phyloP scores from a whole-genome alignment of 1,140 invertebrate genomes.

The Aphis gossypii region DNA sequence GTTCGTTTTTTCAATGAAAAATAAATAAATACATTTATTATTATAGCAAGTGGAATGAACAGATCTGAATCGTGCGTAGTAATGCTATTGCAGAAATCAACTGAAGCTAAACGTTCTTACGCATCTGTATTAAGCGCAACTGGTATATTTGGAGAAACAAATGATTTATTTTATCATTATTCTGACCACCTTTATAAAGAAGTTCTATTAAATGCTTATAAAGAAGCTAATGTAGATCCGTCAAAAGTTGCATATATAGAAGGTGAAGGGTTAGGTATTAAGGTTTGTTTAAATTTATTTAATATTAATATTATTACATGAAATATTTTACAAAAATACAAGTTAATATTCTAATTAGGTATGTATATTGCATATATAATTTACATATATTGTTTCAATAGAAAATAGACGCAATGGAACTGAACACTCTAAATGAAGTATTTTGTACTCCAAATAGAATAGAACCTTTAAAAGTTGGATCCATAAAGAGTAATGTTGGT shows the following conservation, averaged over 20 bases:
- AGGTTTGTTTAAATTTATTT: conserved; percentile 58
- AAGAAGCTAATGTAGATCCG: conserved; percentile 67
- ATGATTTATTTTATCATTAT: conserved; percentile 59
- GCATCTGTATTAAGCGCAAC: conserved; percentile 69
- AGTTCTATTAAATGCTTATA: conserved; percentile 35
- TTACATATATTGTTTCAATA: neutral
- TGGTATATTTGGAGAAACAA: conserved; percentile 71
- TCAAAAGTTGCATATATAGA: conserved; percentile 63
- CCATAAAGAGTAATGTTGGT: conserved; percentile 80
- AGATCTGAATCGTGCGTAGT: conserved; percentile 70
- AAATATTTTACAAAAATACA: neutral
- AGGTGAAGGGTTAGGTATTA: conserved; percentile 62
- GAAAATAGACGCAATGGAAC: conserved; percentile 60
- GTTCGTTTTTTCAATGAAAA: neutral
- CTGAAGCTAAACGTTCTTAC: conserved; percentile 69
- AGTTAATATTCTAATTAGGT: conserved; percentile 44
- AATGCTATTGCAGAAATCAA: conserved; percentile 69
- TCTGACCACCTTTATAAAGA: conserved; percentile 26
- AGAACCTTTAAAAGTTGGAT: conserved; percentile 75
- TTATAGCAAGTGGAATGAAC: conserved; percentile 70
- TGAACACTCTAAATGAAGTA: conserved; percentile 60
- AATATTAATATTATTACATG: neutral
- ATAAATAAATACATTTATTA: conserved; percentile 17
- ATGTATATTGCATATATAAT: conserved; percentile 27
- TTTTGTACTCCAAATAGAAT: conserved; percentile 59